Evolutionary conservation across 2,888 invertebrate species (phyloP), one percentile per base, ranked within the genome.

Genomic region (Euclidia mi): DNA sequence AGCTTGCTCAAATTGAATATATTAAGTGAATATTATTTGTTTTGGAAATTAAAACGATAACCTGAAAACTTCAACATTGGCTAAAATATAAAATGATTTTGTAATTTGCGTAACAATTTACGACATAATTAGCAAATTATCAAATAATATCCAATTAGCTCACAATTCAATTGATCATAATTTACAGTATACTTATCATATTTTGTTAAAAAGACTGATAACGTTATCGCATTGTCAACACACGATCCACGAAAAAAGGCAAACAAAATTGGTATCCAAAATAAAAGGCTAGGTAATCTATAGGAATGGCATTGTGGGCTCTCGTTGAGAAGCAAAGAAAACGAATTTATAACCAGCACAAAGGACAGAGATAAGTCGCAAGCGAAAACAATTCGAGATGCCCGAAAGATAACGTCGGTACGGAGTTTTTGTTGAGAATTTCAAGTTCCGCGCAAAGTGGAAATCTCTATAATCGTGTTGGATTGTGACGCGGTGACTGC

Each of bases 311-410:
- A 71, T 76, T 71, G 63, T 65, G 64, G 63, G 63, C 70, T 59
- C 63, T 64, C 59, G 52, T 65, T 65, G 68, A 65, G 65, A 76
- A 79, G 75, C 66, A 70, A 74, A 73, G 76, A 79, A 81, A 85
- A 79, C 75, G 81, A 79, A 81, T 79, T 81, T 74, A 81, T 77
- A 75, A 78, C 71, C 74, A 74, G 72, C 78, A 76, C 81, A 80
- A 81, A 76, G 76, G 74, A 71, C 65, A 57, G 32, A 78, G 85
- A 84, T 84, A 86, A 86, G 84, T 82, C 62, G 65, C 55, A 58
- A 72, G 72, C 71, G 76, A 79, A 84, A 82, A 86, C 82, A 83
- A 80, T 82, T 79, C 78, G 72, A 75, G 81, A 83, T 81, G 73
- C 74, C 59, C 65, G 41, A 38, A 52, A 76, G 82, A 82, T 81